Evolutionary conservation across 2,797 vertebrate genomes (phyloP), one percentile per base, ranked within the genome.

Genomic region (Epinephelus awoara): DNA sequence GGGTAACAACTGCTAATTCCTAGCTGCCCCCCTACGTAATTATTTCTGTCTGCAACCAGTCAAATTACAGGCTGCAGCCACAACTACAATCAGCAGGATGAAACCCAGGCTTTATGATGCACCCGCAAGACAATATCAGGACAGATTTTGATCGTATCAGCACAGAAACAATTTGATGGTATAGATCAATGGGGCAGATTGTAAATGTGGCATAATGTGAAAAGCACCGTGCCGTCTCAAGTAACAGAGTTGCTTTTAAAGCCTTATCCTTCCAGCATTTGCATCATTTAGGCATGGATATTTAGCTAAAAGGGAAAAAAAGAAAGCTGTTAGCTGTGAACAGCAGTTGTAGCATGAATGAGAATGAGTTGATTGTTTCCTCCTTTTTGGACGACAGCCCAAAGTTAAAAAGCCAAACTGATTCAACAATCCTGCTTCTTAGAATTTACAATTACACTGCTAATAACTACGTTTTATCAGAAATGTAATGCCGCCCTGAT

Each of bases 61-160:
- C 58, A 89, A 86, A 91, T 85, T 85, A 84, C 40, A 85, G 78
- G 56, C 72, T 78, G 70, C 59, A 59, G 57, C 67, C 67, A 7
- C 40, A 61, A 66, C 58, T 2, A 64, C 75, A 79, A 87, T 82
- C 65, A 83, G 70, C 50, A 62, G 46, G 65, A 72, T 56, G 47
- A 75, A 75, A 59, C 50, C 2, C 42, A 27, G 27, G 18, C 27
- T 17, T 56, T 23, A 59, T 51, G 38, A 73, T 65, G 70, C 5
- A 14, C 62, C 62, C 56, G 52, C 10, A 50, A 34, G 27, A 57
- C 27, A 46, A 61, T 72, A 59, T 63, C 51, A 12, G 6, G 57
- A 49, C 18, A 42, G 17, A 62, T 18, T 58, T 6, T 66, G 29
- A 66, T 79, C 49, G 40, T 69, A 70, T 52, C 46, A 56, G 29